phyloP scores from a whole-genome alignment of 1,140 invertebrate genomes.

The Drosophila obscura region DNA sequence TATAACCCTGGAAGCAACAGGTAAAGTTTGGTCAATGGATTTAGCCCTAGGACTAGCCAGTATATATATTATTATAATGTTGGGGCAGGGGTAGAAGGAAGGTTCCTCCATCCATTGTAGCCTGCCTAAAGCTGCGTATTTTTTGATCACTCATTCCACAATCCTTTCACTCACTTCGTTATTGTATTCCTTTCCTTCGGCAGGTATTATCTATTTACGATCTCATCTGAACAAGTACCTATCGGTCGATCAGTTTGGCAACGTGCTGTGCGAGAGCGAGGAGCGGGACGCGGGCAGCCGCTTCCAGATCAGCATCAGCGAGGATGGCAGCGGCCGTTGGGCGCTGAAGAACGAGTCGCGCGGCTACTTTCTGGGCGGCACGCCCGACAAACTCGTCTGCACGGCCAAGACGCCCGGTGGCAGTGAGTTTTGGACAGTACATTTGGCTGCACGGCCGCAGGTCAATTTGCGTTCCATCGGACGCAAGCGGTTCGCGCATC shows the following conservation, averaged over 20 bases:
- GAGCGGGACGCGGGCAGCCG: conserved; percentile 92
- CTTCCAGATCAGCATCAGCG: conserved; percentile 94
- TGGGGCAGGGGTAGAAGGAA: too few relatives aligned
- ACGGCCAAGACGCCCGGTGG: conserved; percentile 94
- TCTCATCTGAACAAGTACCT: conserved; percentile 96
- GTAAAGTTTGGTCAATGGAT: too few relatives aligned
- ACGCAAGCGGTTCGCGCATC: conserved; percentile 96
- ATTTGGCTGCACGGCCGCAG: conserved; percentile 96
- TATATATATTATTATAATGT: too few relatives aligned
- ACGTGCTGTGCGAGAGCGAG: conserved; percentile 96
- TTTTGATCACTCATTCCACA: too few relatives aligned
- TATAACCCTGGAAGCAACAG: too few relatives aligned
- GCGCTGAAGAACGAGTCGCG: conserved; percentile 94
- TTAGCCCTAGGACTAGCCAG: too few relatives aligned
- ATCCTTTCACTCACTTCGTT: too few relatives aligned
- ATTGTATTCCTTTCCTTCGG: too few relatives aligned
- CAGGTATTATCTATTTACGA: conserved; percentile 92
- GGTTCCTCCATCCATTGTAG: too few relatives aligned
- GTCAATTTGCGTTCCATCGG: conserved; percentile 97
- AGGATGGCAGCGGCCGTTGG: conserved; percentile 94
- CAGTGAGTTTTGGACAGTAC: conserved; percentile 96
- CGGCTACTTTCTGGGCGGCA: conserved; percentile 96
- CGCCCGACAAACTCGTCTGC: conserved; percentile 95
- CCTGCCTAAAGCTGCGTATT: too few relatives aligned
- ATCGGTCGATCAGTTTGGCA: conserved; percentile 94